Conservation (phyloP, 2,797 vertebrate genomes). For the Gymnoscopelus braueri region DNA sequence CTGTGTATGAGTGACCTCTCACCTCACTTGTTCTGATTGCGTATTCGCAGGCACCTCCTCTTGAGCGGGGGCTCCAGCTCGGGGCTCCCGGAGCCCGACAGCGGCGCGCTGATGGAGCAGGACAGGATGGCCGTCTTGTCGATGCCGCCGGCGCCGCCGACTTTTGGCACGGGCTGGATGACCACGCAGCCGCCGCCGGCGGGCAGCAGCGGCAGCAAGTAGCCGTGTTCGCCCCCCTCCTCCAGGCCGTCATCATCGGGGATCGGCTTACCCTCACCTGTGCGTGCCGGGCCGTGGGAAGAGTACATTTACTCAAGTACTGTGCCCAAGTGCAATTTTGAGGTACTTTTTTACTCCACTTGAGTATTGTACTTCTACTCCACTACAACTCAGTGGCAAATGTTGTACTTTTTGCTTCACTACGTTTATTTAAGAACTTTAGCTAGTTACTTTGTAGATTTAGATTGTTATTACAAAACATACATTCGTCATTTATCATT, state of each 20-base stretch:
- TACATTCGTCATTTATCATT: too few relatives aligned
- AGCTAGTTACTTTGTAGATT: too few relatives aligned
- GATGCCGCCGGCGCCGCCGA: slow-evolving; percentile 83
- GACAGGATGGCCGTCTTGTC: slow-evolving; percentile 92
- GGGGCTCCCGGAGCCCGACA: slow-evolving; percentile 89
- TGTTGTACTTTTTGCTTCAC: too few relatives aligned
- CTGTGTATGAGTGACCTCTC: background rate
- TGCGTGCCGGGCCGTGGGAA: too few relatives aligned
- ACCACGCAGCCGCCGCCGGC: slow-evolving; percentile 88
- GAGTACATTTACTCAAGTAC: too few relatives aligned
- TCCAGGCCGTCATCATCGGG: slow-evolving; percentile 89
- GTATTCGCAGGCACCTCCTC: slow-evolving; percentile 99
- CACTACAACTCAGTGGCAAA: too few relatives aligned
- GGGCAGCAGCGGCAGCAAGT: slow-evolving; percentile 93
- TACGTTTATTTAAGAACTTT: too few relatives aligned
- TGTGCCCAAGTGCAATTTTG: too few relatives aligned
- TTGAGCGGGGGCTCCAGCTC: slow-evolving; percentile 97
- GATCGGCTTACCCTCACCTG: slow-evolving; percentile 86
- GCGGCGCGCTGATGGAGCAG: slow-evolving; percentile 91
- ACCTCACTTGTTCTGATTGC: slow-evolving; percentile 99
- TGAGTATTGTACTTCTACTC: too few relatives aligned
- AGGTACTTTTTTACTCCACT: too few relatives aligned
- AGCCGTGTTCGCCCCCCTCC: slow-evolving; percentile 92
- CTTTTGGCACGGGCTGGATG: slow-evolving; percentile 99
- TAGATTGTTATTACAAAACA: too few relatives aligned